phyloP scores from a whole-genome alignment of 2,797 vertebrate genomes.

The Micrastur ruficollis region DNA sequence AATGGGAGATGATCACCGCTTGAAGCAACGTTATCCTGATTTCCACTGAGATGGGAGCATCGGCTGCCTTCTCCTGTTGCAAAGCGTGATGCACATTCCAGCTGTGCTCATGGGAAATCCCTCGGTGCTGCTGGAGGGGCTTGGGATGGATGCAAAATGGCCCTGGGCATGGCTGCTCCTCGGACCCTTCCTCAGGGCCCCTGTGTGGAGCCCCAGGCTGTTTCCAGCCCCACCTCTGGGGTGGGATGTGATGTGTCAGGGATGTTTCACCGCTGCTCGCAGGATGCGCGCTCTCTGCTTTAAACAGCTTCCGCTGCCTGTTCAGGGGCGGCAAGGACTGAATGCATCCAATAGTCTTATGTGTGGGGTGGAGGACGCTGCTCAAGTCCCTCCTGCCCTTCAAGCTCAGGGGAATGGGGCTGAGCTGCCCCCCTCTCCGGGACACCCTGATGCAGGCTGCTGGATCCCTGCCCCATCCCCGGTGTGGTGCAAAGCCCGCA shows the following conservation, averaged over 20 bases:
- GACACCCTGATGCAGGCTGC: not conserved
- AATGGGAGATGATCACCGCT: not conserved
- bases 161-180: not conserved
- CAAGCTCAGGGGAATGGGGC: not conserved
- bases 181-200: not conserved
- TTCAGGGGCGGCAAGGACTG: accelerated
- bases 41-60: not conserved
- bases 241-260: accelerated
- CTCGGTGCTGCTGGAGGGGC: not conserved
- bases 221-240: not conserved
- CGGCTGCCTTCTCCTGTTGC: not conserved
- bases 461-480: not conserved
- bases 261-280: accelerated
- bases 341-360: accelerated
- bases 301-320: not conserved
- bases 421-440: too few relatives aligned
- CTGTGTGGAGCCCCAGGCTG: not conserved
- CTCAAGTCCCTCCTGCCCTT: not conserved
- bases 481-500: not conserved
- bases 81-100: not conserved
- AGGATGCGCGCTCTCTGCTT: not conserved
- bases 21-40: accelerated
- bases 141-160: accelerated
- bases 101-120: not conserved
- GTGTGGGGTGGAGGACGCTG: not conserved